phyloP scores from a whole-genome alignment of 2,113 vertebrate species.

The Parotia lawesii region DNA sequence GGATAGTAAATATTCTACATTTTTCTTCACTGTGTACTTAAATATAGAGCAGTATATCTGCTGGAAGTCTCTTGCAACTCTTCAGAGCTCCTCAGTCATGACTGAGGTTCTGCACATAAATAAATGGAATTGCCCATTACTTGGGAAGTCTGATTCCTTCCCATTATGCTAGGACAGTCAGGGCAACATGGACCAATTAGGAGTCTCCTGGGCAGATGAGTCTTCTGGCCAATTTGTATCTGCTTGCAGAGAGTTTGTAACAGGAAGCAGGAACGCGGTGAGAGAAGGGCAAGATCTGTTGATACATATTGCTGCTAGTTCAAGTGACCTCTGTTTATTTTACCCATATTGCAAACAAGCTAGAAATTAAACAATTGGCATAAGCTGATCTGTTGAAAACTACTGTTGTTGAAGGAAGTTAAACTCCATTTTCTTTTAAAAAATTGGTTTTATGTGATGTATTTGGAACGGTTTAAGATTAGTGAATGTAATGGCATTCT shows the following conservation, averaged over 20 bases:
- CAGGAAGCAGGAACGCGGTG: neutral
- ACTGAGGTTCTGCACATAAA: neutral
- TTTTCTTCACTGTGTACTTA: neutral
- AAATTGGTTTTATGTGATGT: accelerated
- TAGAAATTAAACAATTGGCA: neutral
- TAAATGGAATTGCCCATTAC: neutral
- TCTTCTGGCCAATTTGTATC: neutral
- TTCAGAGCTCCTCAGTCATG: neutral
- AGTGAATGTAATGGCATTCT: neutral
- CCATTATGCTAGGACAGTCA: accelerated
- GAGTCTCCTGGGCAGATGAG: neutral
- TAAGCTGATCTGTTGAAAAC: neutral
- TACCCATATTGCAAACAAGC: neutral
- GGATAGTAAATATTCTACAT: neutral
- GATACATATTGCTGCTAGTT: neutral
- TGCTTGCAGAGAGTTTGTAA: neutral
- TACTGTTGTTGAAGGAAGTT: neutral
- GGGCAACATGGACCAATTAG: neutral
- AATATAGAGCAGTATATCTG: neutral
- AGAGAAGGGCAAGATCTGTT: neutral
- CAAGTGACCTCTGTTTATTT: neutral
- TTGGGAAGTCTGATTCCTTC: neutral
- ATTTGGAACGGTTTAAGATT: neutral
- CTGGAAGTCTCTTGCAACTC: neutral
- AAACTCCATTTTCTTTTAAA: neutral